Percentiles rank a stretch among this genome's conserved stretches.
phyloP scores from a whole-genome alignment of 2,888 invertebrate species.

The Marasmarcha lunaedactyla region DNA sequence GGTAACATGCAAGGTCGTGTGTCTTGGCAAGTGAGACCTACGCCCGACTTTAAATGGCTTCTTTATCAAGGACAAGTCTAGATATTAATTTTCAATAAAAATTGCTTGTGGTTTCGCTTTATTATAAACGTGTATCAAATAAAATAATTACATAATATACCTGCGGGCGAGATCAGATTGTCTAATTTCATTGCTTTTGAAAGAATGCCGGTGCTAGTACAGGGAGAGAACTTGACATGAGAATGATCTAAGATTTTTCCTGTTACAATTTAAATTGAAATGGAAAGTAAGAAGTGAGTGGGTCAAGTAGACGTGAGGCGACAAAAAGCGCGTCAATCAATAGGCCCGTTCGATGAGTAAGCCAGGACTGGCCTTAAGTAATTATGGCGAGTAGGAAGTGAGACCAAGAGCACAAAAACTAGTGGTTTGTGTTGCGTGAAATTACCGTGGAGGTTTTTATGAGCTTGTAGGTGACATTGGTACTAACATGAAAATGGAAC shows the following conservation, averaged over 20 bases:
- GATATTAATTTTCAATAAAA: neutral
- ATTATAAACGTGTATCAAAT: no score
- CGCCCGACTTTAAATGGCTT: no score
- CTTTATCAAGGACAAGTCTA: neutral
- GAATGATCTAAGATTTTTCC: no score
- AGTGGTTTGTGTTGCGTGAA: conserved; percentile 63
- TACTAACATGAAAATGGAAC: no score
- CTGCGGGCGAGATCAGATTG: no score
- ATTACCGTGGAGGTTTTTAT: conserved; percentile 32
- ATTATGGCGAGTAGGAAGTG: conserved; percentile 54
- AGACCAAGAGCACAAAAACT: conserved; percentile 51
- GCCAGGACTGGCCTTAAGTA: conserved; percentile 23
- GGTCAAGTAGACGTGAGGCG: conserved; percentile 30
- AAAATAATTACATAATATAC: no score
- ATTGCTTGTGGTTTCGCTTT: neutral
- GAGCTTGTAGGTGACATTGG: conserved; percentile 11
- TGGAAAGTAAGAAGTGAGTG: conserved; percentile 57
- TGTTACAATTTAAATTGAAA: conserved; percentile 23
- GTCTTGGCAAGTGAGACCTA: no score
- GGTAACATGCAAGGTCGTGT: neutral
- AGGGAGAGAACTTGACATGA: no score
- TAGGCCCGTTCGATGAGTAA: conserved; percentile 31
- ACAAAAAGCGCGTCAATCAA: conserved; percentile 27
- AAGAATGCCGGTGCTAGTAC: no score
- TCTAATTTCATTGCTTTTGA: no score